A percentile compares a stretch with the other conserved stretches of the same genome.
phyloP scores from a whole-genome alignment of 2,888 invertebrate species.

The Lithosia quadra region DNA sequence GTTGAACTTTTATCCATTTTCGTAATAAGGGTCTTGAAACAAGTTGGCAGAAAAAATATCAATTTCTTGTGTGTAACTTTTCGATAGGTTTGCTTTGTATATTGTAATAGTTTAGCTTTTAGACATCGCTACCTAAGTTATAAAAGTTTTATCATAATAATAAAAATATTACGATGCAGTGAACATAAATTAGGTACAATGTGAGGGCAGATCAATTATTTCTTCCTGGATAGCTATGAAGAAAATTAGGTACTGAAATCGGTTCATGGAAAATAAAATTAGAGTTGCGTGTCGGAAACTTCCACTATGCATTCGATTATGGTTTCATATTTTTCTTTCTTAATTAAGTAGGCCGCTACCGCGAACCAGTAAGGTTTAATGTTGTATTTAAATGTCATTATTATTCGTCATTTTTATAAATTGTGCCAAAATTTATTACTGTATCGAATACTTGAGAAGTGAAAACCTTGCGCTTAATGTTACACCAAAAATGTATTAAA shows the following conservation, averaged over 20 bases:
- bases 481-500: too few species aligned
- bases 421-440: not conserved
- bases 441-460: not conserved
- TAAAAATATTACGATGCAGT: slow-evolving; percentile 25
- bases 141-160: slow-evolving; percentile 37
- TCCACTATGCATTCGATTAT: not conserved
- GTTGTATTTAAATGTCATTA: not conserved
- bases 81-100: slow-evolving; percentile 33
- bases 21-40: slow-evolving; percentile 17
- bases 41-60: slow-evolving; percentile 32
- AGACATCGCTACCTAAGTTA: slow-evolving; percentile 19
- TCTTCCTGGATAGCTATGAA: slow-evolving; percentile 26
- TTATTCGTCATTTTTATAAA: not conserved
- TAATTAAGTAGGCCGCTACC: not conserved
- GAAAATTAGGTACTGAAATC: slow-evolving; percentile 44
- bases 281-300: slow-evolving; percentile 17
- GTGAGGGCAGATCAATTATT: slow-evolving; percentile 22
- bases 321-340: not conserved
- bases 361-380: not conserved
- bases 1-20: slow-evolving; percentile 24
- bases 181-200: slow-evolving; percentile 22
- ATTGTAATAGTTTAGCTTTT: slow-evolving; percentile 39
- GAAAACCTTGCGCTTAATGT: too few species aligned
- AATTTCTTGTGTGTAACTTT: slow-evolving; percentile 37
- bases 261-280: slow-evolving; percentile 41